Conservation (phyloP, 2,888 invertebrate genomes). For the Cephus pulcher region DNA sequence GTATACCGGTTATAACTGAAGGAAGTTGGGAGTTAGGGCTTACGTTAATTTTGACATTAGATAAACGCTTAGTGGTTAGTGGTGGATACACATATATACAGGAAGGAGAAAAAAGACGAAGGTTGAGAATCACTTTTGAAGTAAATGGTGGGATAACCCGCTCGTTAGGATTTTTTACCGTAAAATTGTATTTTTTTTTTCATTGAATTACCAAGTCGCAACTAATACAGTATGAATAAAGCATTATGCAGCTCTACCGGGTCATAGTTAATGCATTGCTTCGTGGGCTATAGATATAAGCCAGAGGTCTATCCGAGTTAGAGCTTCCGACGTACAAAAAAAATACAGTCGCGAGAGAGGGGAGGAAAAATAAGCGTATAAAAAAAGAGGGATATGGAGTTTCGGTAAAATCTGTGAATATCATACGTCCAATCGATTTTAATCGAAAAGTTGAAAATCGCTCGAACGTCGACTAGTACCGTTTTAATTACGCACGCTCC, state of each 20-base stretch:
- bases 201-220: not conserved
- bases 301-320: not conserved
- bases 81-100: not conserved
- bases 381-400: not conserved
- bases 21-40: too few relatives aligned
- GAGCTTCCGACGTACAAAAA: not conserved
- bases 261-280: conserved; percentile 1
- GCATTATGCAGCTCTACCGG: not conserved
- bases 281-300: not conserved
- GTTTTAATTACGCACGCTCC: not conserved
- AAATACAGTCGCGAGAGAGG: not conserved
- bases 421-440: not conserved
- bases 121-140: not conserved
- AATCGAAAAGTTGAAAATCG: not conserved
- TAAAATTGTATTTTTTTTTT: not conserved
- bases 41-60: too few relatives aligned
- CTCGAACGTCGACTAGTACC: not conserved
- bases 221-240: conserved; percentile 3
- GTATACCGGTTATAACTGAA: not conserved
- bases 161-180: not conserved
- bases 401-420: not conserved
- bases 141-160: not conserved
- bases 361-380: not conserved
- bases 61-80: too few relatives aligned
- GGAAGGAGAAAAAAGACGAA: not conserved